Evolutionary conservation across 2,113 vertebrate species (phyloP).

Genomic region (Speoplatyrhinus poulsoni): DNA sequence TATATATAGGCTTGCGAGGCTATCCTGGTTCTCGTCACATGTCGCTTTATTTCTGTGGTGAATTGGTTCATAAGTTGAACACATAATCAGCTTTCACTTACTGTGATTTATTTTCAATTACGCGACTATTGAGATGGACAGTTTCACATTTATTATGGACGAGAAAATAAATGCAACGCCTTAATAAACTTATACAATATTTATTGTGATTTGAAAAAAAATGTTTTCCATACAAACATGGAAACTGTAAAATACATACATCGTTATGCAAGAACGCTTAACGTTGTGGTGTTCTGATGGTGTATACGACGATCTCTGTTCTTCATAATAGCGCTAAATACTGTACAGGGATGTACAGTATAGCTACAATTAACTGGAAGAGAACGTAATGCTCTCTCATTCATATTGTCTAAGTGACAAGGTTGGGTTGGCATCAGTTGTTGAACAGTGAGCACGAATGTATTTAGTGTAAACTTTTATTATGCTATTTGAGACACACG

Average conservation of each 20-base stretch:
- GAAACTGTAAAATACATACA: not conserved
- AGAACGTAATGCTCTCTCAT: conserved; percentile 1
- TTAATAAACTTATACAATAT: conserved; percentile 9
- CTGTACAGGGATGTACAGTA: too few relatives aligned
- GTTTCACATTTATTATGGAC: too few relatives aligned
- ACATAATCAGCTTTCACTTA: not conserved
- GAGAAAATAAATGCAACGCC: conserved; percentile 1
- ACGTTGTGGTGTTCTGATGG: too few relatives aligned
- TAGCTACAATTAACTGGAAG: too few relatives aligned
- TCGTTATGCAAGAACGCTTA: too few relatives aligned
- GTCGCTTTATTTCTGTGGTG: not conserved
- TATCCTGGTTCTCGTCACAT: not conserved
- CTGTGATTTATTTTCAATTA: not conserved
- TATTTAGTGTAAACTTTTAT: conserved; percentile 35
- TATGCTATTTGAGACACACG: conserved; percentile 6
- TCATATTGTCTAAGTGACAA: not conserved
- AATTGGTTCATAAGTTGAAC: conserved; percentile 40
- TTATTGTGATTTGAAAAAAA: conserved; percentile 8
- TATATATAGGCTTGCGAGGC: not conserved
- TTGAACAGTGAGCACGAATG: conserved; percentile 5
- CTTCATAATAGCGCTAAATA: too few relatives aligned
- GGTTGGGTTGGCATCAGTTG: conserved; percentile 14
- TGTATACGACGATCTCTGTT: too few relatives aligned
- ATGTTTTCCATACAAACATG: conserved; percentile 4
- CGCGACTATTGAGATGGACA: too few relatives aligned